Evolutionary conservation across 2,888 invertebrate genomes (phyloP).

Genomic region (Rhagophthalmus giganteus): DNA sequence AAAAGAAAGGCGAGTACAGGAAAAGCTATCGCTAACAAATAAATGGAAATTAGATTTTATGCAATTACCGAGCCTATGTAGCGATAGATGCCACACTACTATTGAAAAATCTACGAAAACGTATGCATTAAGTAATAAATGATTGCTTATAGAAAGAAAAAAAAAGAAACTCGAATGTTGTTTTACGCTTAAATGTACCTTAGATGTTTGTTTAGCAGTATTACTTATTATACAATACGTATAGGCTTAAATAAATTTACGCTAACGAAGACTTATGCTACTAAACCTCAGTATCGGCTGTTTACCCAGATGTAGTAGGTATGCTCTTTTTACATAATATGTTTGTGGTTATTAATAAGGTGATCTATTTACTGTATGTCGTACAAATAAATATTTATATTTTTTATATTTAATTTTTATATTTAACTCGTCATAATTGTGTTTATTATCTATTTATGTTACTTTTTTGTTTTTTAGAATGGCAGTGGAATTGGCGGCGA

Average conservation of each 20-base stretch:
- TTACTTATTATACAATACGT: no score
- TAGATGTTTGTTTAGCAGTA: constrained; percentile 33
- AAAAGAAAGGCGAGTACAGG: no score
- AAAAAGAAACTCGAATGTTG: no score
- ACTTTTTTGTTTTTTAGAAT: constrained; percentile 77
- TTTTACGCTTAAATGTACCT: no score
- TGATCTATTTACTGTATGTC: constrained; percentile 19
- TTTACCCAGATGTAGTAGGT: constrained; percentile 24
- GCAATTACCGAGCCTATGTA: no score
- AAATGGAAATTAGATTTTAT: no score
- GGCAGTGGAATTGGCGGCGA: constrained; percentile 79
- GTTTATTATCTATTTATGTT: constrained; percentile 59
- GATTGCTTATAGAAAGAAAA: no score
- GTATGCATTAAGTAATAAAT: no score
- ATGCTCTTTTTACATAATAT: constrained; percentile 5
- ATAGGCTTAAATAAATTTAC: constrained; percentile 17
- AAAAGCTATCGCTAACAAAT: no score
- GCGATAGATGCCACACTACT: no score
- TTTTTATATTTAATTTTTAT: constrained; percentile 41
- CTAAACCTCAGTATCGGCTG: constrained; percentile 17
- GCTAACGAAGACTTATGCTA: constrained; percentile 24
- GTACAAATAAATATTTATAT: constrained; percentile 23
- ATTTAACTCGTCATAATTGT: constrained; percentile 45
- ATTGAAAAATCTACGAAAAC: no score
- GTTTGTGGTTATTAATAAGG: constrained; percentile 20